Percentiles rank a stretch among this genome's conserved stretches.
These are phyloP conservation scores for Scortum barcoo DNA, from an alignment of 2,113 vertebrate genomes.

Conservation along the genomic window DNA sequence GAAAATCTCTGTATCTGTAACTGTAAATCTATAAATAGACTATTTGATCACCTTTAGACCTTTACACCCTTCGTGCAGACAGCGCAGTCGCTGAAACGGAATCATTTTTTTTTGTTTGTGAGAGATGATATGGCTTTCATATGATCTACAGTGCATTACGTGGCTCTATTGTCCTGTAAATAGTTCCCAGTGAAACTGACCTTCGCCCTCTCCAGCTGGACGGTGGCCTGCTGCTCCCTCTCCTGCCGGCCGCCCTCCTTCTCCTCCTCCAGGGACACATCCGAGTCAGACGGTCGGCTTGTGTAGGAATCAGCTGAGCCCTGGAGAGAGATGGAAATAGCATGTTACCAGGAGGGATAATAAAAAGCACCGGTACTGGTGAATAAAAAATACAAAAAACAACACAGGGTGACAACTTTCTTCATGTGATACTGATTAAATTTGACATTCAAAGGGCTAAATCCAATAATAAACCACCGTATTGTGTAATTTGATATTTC, in stretches of 20 bases:
- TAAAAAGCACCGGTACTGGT: not conserved
- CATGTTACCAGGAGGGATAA: not conserved
- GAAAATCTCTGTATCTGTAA: not conserved
- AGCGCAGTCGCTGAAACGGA: not conserved
- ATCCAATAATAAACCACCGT: slow-evolving; percentile 1
- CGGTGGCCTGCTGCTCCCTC: slow-evolving; percentile 94
- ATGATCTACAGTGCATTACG: not conserved
- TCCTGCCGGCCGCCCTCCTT: slow-evolving; percentile 95
- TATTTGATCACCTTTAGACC: not conserved
- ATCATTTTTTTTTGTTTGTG: not conserved
- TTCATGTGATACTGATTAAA: not conserved
- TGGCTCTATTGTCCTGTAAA: not conserved
- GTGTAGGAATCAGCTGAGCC: slow-evolving; percentile 99
- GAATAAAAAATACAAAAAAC: no score
- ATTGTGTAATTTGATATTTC: not conserved
- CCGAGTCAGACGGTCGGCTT: slow-evolving; percentile 98
- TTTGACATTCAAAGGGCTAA: not conserved
- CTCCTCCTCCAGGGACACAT: slow-evolving; percentile 98
- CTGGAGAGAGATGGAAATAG: slow-evolving; percentile 78
- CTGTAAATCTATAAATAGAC: not conserved
- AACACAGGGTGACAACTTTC: not conserved
- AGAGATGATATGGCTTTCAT: not conserved
- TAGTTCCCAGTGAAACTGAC: slow-evolving; percentile 68
- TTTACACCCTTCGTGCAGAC: not conserved
- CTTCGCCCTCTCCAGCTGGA: slow-evolving; percentile 97